These are phyloP conservation scores for Serripes groenlandicus DNA, from an alignment of 2,888 invertebrate species.

Conservation along the genomic window DNA sequence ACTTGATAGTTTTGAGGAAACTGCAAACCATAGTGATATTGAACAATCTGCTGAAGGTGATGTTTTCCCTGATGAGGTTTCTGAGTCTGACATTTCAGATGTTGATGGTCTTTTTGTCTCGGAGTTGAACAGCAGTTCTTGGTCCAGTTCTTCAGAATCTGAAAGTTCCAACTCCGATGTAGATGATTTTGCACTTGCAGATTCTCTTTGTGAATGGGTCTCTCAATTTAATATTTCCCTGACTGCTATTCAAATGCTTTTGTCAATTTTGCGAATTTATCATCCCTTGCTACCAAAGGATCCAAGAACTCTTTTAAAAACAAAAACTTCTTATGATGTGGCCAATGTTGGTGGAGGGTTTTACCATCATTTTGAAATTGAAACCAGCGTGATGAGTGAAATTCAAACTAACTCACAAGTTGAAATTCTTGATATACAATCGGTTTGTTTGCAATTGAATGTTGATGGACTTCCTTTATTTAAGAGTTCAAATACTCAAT, in stretches of 20 bases:
- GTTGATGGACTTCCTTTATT: conserved; percentile 52
- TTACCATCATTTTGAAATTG: conserved; percentile 51
- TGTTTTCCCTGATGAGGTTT: no score
- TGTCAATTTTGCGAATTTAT: conserved; percentile 14
- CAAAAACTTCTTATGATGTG: conserved; percentile 28
- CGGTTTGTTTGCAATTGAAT: conserved; percentile 36
- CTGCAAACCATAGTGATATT: no score
- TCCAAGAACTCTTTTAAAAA: conserved; percentile 47
- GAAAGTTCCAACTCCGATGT: background rate
- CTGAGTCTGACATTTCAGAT: no score
- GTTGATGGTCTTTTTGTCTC: no score
- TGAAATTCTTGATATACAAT: background rate
- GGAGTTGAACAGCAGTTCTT: no score
- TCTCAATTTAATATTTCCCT: conserved; percentile 27
- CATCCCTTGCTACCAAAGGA: conserved; percentile 45
- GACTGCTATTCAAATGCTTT: conserved; percentile 29
- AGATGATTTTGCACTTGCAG: background rate
- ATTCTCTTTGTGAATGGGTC: conserved; percentile 18
- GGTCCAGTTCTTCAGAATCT: conserved; percentile 7
- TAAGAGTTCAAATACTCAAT: conserved; percentile 34
- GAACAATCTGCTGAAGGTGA: no score
- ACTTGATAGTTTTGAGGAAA: no score
- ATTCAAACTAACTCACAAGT: background rate
- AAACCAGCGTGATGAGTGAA: background rate
- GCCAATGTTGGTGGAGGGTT: conserved; percentile 29